phyloP scores from a whole-genome alignment of 2,797 vertebrate genomes.

The Sebastolobus alascanus region DNA sequence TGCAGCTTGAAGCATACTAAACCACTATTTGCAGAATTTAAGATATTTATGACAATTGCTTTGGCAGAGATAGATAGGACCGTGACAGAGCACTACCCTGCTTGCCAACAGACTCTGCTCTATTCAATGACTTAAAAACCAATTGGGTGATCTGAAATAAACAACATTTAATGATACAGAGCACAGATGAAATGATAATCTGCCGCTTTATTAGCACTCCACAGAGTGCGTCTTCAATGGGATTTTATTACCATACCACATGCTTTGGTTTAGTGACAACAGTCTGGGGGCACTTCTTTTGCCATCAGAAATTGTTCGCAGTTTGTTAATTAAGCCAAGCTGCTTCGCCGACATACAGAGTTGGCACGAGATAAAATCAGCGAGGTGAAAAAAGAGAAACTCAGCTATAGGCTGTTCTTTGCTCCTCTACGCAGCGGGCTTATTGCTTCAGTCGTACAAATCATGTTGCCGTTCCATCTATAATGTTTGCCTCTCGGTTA shows the following conservation, averaged over 20 bases:
- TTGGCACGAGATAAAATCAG: slow-evolving; percentile 45
- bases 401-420: slow-evolving; percentile 17
- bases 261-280: slow-evolving; percentile 44
- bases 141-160: slow-evolving; percentile 62
- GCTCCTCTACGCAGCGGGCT: not conserved
- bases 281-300: slow-evolving; percentile 34
- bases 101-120: slow-evolving; percentile 51
- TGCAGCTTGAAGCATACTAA: slow-evolving; percentile 49
- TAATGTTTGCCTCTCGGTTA: slow-evolving; percentile 2
- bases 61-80: slow-evolving; percentile 64
- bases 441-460: slow-evolving; percentile 24
- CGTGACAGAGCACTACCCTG: slow-evolving; percentile 47
- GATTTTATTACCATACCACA: slow-evolving; percentile 48
- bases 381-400: slow-evolving; percentile 35
- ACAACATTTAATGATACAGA: slow-evolving; percentile 60
- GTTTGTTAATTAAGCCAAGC: slow-evolving; percentile 60
- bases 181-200: slow-evolving; percentile 67
- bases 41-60: slow-evolving; percentile 62
- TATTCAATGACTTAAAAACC: slow-evolving; percentile 58
- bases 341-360: slow-evolving; percentile 23
- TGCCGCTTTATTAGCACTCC: slow-evolving; percentile 54
- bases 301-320: slow-evolving; percentile 33
- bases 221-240: slow-evolving; percentile 44
- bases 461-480: slow-evolving; percentile 5
- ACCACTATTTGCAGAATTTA: slow-evolving; percentile 58